Evolutionary conservation across 2,888 invertebrate genomes (phyloP).

Genomic region (Drosophila bunnanda): DNA sequence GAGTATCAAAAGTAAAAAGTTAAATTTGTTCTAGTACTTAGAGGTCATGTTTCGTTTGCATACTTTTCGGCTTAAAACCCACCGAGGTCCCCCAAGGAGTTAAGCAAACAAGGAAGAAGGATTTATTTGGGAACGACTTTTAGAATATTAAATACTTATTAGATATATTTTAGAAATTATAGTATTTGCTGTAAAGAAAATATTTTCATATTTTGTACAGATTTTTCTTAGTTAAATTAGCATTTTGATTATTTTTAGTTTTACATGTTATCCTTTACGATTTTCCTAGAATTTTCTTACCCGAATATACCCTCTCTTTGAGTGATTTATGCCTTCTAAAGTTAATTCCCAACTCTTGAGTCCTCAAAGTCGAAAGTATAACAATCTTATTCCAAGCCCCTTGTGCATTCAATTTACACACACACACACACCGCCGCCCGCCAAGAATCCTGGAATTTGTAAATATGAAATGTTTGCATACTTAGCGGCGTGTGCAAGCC

Average conservation of each 20-base stretch:
- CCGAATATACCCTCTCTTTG: neutral
- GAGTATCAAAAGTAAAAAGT: conserved; percentile 50
- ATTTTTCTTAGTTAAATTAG: neutral
- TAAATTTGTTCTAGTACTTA: conserved; percentile 45
- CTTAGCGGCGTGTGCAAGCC: conserved; percentile 41
- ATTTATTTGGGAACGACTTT: neutral
- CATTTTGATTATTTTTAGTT: neutral
- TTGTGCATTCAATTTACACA: no score
- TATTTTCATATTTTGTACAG: neutral
- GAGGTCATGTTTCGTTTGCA: conserved; percentile 34
- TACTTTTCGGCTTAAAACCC: conserved; percentile 43
- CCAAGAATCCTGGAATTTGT: conserved; percentile 37
- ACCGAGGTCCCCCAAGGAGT: conserved; percentile 11
- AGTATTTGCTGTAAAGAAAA: neutral
- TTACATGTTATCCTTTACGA: neutral
- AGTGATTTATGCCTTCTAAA: neutral
- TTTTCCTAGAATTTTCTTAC: neutral
- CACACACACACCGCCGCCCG: neutral
- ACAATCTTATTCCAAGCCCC: conserved; percentile 3
- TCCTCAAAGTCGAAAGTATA: conserved; percentile 28
- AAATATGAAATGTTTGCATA: conserved; percentile 39
- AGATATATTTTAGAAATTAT: neutral
- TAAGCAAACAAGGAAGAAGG: conserved; percentile 3
- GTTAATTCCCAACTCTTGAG: conserved; percentile 18
- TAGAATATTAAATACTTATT: neutral